phyloP scores from a whole-genome alignment of 2,113 vertebrate species.

The Coturnix japonica region DNA sequence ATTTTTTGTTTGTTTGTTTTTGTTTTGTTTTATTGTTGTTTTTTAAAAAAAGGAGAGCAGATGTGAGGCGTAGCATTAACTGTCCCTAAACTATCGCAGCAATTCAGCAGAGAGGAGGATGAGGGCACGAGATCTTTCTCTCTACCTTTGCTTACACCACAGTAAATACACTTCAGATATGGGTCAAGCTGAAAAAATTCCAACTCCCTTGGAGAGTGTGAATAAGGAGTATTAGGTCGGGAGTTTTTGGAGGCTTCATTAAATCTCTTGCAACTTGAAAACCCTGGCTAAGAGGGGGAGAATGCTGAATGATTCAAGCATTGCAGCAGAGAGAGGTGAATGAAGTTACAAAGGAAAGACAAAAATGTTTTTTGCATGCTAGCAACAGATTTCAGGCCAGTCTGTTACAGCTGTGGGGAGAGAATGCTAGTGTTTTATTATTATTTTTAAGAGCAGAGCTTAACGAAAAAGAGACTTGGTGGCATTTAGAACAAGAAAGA shows the following conservation, averaged over 20 bases:
- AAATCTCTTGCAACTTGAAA: not conserved
- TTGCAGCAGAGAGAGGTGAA: constrained; percentile 7
- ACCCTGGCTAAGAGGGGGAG: not conserved
- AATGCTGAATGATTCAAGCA: not conserved
- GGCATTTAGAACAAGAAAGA: constrained; percentile 9
- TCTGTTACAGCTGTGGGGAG: not conserved
- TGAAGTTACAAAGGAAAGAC: not conserved
- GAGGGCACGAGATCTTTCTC: not conserved
- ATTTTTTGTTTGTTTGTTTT: too few relatives aligned
- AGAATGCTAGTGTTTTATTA: not conserved
- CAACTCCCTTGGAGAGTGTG: not conserved
- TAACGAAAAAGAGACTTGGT: not conserved
- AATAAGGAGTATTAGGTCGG: not conserved
- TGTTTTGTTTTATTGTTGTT: too few relatives aligned
- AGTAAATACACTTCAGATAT: not conserved
- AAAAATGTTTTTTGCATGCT: constrained; percentile 17
- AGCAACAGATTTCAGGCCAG: not conserved
- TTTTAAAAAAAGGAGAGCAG: not conserved
- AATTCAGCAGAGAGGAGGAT: not conserved
- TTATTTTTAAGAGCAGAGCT: not conserved
- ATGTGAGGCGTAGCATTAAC: not conserved
- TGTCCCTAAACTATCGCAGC: not conserved
- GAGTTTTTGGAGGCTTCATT: not conserved
- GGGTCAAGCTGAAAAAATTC: not conserved
- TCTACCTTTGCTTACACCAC: not conserved